These are phyloP conservation scores for Willisornis vidua DNA, from an alignment of 2,113 vertebrate genomes.

Conservation along the genomic window DNA sequence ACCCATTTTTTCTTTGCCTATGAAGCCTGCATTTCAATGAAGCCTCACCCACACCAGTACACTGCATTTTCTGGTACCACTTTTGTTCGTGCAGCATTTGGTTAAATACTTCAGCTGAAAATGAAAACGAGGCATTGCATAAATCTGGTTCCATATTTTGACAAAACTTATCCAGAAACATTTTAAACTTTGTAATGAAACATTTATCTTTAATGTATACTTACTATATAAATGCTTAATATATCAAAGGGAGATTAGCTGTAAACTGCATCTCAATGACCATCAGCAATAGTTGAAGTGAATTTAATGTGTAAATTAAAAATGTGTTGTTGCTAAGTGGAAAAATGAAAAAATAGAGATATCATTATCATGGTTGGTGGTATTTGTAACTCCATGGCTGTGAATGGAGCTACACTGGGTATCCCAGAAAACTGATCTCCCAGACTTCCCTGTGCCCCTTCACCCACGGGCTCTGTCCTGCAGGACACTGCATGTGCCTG, in stretches of 20 bases:
- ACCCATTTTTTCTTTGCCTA: slow-evolving; percentile 4
- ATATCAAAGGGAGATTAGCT: neutral
- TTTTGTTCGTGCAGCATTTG: neutral
- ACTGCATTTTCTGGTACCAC: neutral
- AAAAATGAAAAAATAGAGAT: neutral
- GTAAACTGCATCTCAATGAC: neutral
- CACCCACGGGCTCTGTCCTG: neutral
- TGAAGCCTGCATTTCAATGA: slow-evolving; percentile 25
- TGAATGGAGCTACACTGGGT: neutral
- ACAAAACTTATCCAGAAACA: neutral
- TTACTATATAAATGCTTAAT: neutral
- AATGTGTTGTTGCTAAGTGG: neutral
- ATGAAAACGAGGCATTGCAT: neutral
- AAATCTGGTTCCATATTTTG: neutral
- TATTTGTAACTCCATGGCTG: neutral
- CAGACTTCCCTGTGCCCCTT: neutral
- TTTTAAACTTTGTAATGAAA: neutral
- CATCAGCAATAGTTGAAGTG: neutral
- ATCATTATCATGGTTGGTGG: neutral
- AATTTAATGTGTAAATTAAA: neutral
- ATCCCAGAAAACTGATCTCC: neutral
- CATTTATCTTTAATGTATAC: neutral
- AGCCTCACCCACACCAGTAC: neutral
- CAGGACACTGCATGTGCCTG: neutral
- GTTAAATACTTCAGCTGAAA: neutral